Percentiles rank a stretch among this genome's conserved stretches.
These are phyloP conservation scores for Alentia gelatinosa DNA, from an alignment of 2,888 invertebrate genomes.

Conservation along the genomic window DNA sequence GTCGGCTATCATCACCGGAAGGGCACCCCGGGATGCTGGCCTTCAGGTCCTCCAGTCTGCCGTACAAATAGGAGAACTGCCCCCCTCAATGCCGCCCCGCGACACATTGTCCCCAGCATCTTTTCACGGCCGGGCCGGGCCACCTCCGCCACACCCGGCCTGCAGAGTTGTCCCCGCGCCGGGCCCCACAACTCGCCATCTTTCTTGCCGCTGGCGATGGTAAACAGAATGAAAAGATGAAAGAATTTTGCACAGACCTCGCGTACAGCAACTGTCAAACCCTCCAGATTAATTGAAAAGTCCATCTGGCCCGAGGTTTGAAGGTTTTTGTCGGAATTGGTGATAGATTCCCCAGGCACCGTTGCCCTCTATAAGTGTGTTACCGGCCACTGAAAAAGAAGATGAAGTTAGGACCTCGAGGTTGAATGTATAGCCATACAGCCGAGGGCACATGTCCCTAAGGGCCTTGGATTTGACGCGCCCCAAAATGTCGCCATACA, in stretches of 20 bases:
- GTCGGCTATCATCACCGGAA: slow-evolving; percentile 30
- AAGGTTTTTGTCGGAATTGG: slow-evolving; percentile 9
- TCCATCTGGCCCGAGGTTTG: slow-evolving; percentile 47
- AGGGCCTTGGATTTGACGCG: background rate
- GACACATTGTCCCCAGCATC: background rate
- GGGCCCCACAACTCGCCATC: slow-evolving; percentile 53
- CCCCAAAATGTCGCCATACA: background rate
- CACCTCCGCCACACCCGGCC: background rate
- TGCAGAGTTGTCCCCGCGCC: background rate
- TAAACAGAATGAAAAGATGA: slow-evolving; percentile 54
- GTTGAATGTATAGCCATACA: background rate
- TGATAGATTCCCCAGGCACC: slow-evolving; percentile 47
- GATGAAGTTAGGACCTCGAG: slow-evolving; percentile 11
- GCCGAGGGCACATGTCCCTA: background rate
- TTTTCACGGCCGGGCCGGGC: background rate
- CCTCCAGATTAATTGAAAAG: slow-evolving; percentile 53
- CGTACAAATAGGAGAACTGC: slow-evolving; percentile 38
- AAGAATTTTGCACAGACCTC: slow-evolving; percentile 48
- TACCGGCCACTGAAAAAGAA: background rate
- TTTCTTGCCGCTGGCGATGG: slow-evolving; percentile 52
- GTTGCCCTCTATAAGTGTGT: slow-evolving; percentile 18
- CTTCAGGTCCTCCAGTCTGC: slow-evolving; percentile 23
- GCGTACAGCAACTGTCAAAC: slow-evolving; percentile 52
- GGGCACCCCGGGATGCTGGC: slow-evolving; percentile 29
- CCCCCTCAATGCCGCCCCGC: slow-evolving; percentile 34